Percentiles rank a stretch among this genome's conserved stretches.
Conservation (phyloP, 2,888 invertebrate species). For the Eristalis tenax region DNA sequence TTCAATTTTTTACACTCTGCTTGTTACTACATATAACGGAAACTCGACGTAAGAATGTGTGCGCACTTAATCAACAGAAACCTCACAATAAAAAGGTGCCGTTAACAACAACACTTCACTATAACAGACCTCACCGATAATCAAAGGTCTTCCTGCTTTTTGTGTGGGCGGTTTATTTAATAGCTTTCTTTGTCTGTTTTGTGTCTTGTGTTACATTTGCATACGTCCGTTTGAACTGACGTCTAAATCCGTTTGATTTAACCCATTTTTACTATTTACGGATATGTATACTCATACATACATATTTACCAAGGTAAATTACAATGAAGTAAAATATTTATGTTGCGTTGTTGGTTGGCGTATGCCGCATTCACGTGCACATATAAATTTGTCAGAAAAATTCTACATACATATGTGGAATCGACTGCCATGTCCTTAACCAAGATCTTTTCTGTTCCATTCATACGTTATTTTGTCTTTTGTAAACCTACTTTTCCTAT, state of each 20-base stretch:
- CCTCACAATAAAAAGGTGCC: constrained; percentile 53
- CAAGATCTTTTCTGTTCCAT: too few relatives aligned
- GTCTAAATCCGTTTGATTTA: background rate
- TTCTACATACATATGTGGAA: too few relatives aligned
- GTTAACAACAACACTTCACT: constrained; percentile 29
- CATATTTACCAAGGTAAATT: too few relatives aligned
- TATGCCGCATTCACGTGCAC: too few relatives aligned
- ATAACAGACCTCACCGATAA: constrained; percentile 34
- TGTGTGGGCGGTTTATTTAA: constrained; percentile 45
- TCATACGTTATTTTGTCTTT: too few relatives aligned
- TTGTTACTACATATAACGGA: constrained; percentile 50
- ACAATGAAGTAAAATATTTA: too few relatives aligned
- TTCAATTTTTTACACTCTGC: constrained; percentile 38
- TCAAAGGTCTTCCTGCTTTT: constrained; percentile 30
- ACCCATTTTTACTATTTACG: too few relatives aligned
- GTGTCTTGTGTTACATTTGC: background rate
- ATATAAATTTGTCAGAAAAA: too few relatives aligned
- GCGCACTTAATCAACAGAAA: constrained; percentile 45
- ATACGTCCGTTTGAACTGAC: background rate
- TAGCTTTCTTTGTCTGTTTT: background rate
- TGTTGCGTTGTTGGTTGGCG: too few relatives aligned
- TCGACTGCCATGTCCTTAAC: too few relatives aligned
- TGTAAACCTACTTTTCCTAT: too few relatives aligned
- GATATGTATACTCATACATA: too few relatives aligned
- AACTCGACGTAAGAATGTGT: constrained; percentile 40